A percentile compares a stretch with the other conserved stretches of the same genome.
These are phyloP conservation scores for Naja naja DNA, from an alignment of 2,113 vertebrate species.

Conservation along the genomic window DNA sequence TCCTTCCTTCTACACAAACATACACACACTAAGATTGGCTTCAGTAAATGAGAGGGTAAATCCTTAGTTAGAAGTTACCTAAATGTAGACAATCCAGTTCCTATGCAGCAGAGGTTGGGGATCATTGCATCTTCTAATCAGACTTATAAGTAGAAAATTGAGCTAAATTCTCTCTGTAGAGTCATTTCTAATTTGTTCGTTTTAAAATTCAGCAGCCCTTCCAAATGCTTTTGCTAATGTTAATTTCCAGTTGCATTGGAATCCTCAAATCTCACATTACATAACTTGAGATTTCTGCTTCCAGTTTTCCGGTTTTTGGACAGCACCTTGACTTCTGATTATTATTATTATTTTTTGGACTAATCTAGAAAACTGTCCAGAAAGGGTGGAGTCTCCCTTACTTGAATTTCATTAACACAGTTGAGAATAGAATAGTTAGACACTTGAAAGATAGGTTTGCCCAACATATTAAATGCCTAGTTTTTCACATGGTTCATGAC, in stretches of 20 bases:
- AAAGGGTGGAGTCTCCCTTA: not conserved
- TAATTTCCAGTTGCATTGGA: not conserved
- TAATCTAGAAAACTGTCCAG: not conserved
- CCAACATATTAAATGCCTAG: not conserved
- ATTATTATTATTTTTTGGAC: not conserved
- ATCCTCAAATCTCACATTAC: not conserved
- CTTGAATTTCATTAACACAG: not conserved
- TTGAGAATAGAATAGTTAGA: not conserved
- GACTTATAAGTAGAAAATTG: not conserved
- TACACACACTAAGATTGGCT: not conserved
- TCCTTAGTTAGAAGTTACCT: not conserved
- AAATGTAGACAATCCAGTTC: not conserved
- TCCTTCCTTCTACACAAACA: not conserved
- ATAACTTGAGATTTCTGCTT: not conserved
- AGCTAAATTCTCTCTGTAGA: not conserved
- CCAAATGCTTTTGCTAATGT: not conserved
- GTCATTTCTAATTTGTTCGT: not conserved
- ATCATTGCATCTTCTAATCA: not conserved
- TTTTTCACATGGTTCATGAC: not conserved
- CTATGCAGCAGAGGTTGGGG: too few relatives aligned
- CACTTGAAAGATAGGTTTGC: not conserved
- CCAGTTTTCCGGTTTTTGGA: not conserved
- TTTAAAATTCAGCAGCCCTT: not conserved
- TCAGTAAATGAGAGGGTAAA: not conserved
- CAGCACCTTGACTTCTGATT: not conserved